Conservation (phyloP, 2,113 vertebrate genomes). For the Carlito syrichta region DNA sequence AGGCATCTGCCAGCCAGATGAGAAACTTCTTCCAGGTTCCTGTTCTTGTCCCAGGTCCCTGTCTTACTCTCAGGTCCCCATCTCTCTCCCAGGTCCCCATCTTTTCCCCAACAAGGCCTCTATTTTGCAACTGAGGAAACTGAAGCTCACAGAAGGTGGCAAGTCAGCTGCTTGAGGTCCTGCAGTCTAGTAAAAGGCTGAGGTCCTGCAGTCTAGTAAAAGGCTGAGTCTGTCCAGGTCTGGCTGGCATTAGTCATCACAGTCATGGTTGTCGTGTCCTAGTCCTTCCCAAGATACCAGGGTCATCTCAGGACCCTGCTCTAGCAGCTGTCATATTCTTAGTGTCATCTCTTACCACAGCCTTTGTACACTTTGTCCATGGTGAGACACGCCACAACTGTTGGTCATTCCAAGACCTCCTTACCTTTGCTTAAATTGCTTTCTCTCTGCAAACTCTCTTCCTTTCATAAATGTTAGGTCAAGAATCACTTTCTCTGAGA, state of each 20-base stretch:
- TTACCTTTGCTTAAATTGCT: too few relatives aligned
- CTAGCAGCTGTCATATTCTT: fast-evolving
- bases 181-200: fast-evolving
- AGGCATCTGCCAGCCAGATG: neutral
- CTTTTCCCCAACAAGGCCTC: too few relatives aligned
- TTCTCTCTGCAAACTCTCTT: neutral
- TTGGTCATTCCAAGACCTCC: neutral
- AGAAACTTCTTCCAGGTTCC: neutral
- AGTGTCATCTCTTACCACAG: fast-evolving
- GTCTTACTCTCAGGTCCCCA: too few relatives aligned
- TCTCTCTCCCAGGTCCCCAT: fast-evolving
- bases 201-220: fast-evolving
- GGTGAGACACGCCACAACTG: fast-evolving
- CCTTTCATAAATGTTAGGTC: fast-evolving
- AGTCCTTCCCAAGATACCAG: fast-evolving
- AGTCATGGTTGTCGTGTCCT: fast-evolving
- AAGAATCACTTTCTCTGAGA: neutral
- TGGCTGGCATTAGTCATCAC: fast-evolving
- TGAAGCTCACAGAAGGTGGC: fast-evolving
- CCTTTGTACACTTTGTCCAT: fast-evolving
- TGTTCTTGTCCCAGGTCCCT: too few relatives aligned
- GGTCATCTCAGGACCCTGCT: neutral
- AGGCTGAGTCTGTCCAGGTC: neutral
- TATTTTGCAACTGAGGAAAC: fast-evolving
- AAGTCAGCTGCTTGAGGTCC: fast-evolving